A percentile compares a stretch with the other conserved stretches of the same genome.
Evolutionary conservation across 2,888 invertebrate genomes (phyloP).

Genomic region (Ditylenchus weischeri): DNA sequence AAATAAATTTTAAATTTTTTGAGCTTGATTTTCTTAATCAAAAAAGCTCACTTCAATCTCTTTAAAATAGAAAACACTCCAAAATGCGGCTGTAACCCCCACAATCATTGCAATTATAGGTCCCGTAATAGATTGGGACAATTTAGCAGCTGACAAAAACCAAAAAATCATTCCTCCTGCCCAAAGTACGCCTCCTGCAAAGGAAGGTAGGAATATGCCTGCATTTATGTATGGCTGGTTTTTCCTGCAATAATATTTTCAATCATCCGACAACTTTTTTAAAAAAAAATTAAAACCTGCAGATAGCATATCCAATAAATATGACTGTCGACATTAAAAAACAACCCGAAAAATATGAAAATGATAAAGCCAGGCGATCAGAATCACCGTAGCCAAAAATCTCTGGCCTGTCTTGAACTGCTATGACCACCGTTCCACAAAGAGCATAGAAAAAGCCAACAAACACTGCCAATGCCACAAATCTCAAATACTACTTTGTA

Average conservation of each 20-base stretch:
- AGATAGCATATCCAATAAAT: constrained; percentile 6
- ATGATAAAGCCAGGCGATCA: neutral
- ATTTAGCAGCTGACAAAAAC: constrained; percentile 29
- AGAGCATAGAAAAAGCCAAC: constrained; percentile 4
- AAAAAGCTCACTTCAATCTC: constrained; percentile 57
- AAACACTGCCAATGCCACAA: neutral
- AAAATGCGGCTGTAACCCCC: constrained; percentile 60
- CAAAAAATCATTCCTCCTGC: constrained; percentile 61
- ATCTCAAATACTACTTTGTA: neutral
- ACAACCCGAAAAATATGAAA: neutral
- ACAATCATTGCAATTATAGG: neutral
- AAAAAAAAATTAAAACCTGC: neutral
- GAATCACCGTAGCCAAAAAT: constrained; percentile 3
- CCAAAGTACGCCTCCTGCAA: constrained; percentile 63
- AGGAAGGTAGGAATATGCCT: constrained; percentile 59
- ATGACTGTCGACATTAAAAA: neutral
- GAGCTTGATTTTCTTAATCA: neutral
- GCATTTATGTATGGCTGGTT: constrained; percentile 19
- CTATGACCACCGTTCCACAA: neutral
- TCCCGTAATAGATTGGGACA: constrained; percentile 3
- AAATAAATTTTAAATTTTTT: neutral
- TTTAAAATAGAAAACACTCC: constrained; percentile 62
- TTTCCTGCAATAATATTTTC: constrained; percentile 13
- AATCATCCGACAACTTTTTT: neutral
- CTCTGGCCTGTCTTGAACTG: neutral